A percentile compares a stretch with the other conserved stretches of the same genome.
Conservation (phyloP, 2,797 vertebrate genomes). For the Delichon dasypus region DNA sequence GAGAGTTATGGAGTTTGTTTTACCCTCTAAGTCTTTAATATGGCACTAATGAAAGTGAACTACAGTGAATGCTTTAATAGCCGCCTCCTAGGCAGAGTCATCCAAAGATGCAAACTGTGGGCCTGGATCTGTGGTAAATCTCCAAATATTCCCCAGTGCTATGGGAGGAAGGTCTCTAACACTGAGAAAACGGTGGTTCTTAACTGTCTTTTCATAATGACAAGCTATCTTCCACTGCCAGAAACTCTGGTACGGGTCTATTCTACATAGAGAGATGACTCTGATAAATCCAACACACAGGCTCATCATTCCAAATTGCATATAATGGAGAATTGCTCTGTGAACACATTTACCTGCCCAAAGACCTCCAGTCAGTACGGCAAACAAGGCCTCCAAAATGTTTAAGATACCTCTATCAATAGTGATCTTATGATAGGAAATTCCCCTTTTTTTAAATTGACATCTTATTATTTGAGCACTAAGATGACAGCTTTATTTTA, state of each 20-base stretch:
- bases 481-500: neutral
- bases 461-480: neutral
- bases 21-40: conserved; percentile 51
- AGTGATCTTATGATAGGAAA: neutral
- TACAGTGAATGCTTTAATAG: conserved; percentile 14
- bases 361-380: neutral
- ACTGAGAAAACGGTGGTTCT: neutral
- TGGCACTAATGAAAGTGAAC: conserved; percentile 40
- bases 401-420: neutral
- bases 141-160: neutral
- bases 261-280: neutral
- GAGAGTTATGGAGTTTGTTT: neutral
- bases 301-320: neutral
- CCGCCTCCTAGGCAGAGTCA: neutral
- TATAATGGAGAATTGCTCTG: neutral
- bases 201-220: neutral
- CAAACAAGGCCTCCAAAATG: neutral
- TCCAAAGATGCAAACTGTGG: neutral
- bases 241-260: neutral
- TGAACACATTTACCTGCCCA: neutral
- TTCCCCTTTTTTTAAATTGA: neutral
- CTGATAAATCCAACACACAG: neutral
- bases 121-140: neutral
- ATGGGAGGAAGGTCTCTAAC: neutral
- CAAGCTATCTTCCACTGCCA: neutral